Evolutionary conservation across 2,888 invertebrate species (phyloP).

Genomic region (Allacma fusca): DNA sequence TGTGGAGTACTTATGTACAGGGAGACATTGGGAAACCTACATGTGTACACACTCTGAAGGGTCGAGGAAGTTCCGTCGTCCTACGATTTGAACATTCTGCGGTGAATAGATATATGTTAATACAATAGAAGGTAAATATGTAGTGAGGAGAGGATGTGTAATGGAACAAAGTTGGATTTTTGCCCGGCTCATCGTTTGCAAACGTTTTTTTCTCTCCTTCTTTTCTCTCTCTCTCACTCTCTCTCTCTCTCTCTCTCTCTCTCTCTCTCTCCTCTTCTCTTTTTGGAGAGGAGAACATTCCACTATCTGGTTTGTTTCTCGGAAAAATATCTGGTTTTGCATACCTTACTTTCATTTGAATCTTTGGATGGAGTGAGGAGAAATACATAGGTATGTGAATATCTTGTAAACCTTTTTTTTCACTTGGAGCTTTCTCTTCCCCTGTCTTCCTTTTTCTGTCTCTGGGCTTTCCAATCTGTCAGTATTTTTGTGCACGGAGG

Average conservation of each 20-base stretch:
- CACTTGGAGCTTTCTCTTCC: background rate
- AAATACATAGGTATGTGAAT: background rate
- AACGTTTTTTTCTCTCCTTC: background rate
- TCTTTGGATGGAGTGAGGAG: slow-evolving; percentile 15
- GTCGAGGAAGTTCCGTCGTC: slow-evolving; percentile 20
- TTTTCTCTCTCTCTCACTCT: background rate
- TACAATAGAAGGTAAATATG: slow-evolving; percentile 5
- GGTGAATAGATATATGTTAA: background rate
- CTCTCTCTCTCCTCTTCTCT: background rate
- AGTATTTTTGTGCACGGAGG: too few relatives aligned
- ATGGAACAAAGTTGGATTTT: slow-evolving; percentile 30
- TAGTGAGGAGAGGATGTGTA: background rate
- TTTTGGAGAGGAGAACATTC: background rate
- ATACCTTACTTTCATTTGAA: slow-evolving; percentile 39
- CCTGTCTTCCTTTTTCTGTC: background rate
- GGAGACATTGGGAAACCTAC: slow-evolving; percentile 11
- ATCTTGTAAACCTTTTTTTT: background rate
- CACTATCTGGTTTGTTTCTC: background rate
- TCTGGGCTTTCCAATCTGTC: too few relatives aligned
- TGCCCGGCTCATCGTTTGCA: slow-evolving; percentile 34
- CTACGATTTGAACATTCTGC: slow-evolving; percentile 23
- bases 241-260: background rate
- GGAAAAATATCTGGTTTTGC: slow-evolving; percentile 21
- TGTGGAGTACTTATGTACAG: background rate
- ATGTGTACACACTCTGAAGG: slow-evolving; percentile 35